phyloP scores from a whole-genome alignment of 2,888 invertebrate species.

The Conchocele bisecta region DNA sequence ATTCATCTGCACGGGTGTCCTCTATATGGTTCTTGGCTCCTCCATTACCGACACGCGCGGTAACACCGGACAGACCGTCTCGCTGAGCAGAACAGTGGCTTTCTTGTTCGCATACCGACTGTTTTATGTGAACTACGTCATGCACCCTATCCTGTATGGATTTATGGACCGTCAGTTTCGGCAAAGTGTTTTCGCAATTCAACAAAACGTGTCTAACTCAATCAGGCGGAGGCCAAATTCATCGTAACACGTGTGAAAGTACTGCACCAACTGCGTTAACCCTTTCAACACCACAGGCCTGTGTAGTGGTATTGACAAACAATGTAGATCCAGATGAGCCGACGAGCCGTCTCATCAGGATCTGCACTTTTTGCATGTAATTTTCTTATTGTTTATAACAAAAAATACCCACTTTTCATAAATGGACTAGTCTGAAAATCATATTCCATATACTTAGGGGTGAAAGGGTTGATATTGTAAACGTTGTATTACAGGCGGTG shows the following conservation, averaged over 20 bases:
- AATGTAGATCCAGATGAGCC: too few relatives aligned
- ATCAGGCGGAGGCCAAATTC: neutral
- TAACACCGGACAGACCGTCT: neutral
- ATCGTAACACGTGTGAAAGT: neutral
- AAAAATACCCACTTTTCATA: too few relatives aligned
- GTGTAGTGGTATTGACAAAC: too few relatives aligned
- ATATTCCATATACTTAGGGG: too few relatives aligned
- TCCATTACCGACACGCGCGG: neutral
- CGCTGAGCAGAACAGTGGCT: neutral
- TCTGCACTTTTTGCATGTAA: too few relatives aligned
- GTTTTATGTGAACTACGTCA: neutral
- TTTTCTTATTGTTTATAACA: too few relatives aligned
- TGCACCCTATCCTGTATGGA: slow-evolving; percentile 1
- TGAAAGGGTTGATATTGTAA: too few relatives aligned
- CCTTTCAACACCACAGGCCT: too few relatives aligned
- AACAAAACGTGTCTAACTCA: neutral
- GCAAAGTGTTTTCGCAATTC: neutral
- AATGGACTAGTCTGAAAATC: too few relatives aligned
- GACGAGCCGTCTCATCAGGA: too few relatives aligned
- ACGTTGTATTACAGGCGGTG: too few relatives aligned
- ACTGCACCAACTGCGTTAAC: too few relatives aligned
- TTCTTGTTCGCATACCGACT: neutral
- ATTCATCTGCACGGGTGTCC: neutral
- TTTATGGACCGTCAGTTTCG: slow-evolving; percentile 9
- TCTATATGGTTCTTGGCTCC: slow-evolving; percentile 1